Percentiles rank a stretch among this genome's conserved stretches.
Conservation (phyloP, 2,888 invertebrate genomes). For the Brachylomia viminalis region DNA sequence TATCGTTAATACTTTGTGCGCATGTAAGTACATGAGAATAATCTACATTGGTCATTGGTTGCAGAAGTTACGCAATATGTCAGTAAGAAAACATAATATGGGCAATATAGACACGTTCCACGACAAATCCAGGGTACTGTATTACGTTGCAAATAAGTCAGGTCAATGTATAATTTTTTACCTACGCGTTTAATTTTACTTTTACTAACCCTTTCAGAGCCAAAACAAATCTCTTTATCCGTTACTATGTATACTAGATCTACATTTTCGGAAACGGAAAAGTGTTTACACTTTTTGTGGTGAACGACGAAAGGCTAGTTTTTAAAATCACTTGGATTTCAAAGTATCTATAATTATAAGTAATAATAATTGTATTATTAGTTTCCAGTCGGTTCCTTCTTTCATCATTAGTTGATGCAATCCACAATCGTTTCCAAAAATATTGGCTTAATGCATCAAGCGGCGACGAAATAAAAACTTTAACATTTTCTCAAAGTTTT, state of each 20-base stretch:
- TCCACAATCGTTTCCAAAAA: background rate
- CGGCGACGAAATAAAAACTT: background rate
- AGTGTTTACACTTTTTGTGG: background rate
- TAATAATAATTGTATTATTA: background rate
- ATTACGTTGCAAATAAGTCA: background rate
- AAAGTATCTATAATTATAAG: background rate
- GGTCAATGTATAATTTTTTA: background rate
- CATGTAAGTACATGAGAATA: slow-evolving; percentile 3
- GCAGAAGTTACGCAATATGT: slow-evolving; percentile 23
- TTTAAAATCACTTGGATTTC: background rate
- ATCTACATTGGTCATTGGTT: slow-evolving; percentile 4
- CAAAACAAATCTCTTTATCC: background rate
- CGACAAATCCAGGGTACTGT: background rate
- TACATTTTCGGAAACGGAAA: background rate
- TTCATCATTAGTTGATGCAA: background rate
- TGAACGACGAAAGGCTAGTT: background rate
- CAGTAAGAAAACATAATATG: background rate
- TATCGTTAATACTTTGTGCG: background rate
- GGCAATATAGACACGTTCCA: background rate
- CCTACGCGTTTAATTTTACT: background rate
- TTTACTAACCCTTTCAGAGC: background rate
- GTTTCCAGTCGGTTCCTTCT: background rate
- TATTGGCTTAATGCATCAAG: background rate
- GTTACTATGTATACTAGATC: background rate
- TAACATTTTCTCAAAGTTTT: background rate